Evolutionary conservation across 2,888 invertebrate species (phyloP), one percentile per base, ranked within the genome.

Genomic region (Tanytarsus gracilentus): DNA sequence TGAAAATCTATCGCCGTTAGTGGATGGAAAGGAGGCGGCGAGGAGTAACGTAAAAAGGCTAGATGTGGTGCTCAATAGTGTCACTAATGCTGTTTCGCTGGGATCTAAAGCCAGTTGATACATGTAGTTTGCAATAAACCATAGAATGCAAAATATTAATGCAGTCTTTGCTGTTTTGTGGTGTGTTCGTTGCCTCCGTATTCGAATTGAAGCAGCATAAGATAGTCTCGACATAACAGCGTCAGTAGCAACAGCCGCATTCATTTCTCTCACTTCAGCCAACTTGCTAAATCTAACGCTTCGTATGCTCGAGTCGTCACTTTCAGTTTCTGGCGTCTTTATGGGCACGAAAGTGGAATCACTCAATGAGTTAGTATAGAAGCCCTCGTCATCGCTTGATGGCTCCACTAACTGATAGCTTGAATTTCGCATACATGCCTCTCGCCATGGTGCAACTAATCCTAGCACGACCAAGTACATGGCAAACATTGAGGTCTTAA

Each of bases 91-190:
- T 11, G 92, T 82, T 69, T 89, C 84, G 3, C 91, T 86, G 75
- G 88, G 82, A 58, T 85, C 80, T 63, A 96, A 76, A 53, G 95
- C 91, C 69, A 92, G 78, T 72, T 96, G 94, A 75, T 91, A 94
- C 61, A 90, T 82, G 71, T 94, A 93, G 76, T 94, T 95, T 61
- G 93, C 93, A 68, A 88, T 74, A 76, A 98, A 95, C 94, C 96
- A 97, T 90, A 95, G 77, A 64, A 93, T 71, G 72, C 88, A 89
- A 76, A 95, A 93, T 62, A 88, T 78, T 53, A 92, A 76, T 4
- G 94, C 91, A 26, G 94, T 81, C 68, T 90, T 86, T 26, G 91
- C 86, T 14, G 88, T 85, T 74, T 85, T 81, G 66, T 79, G 76
- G 66, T 79, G 76, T 1, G 72, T 70, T 62, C 72, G 72, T 65